Evolutionary conservation across 2,888 invertebrate species (phyloP).

Genomic region (Mythimna albipuncta): DNA sequence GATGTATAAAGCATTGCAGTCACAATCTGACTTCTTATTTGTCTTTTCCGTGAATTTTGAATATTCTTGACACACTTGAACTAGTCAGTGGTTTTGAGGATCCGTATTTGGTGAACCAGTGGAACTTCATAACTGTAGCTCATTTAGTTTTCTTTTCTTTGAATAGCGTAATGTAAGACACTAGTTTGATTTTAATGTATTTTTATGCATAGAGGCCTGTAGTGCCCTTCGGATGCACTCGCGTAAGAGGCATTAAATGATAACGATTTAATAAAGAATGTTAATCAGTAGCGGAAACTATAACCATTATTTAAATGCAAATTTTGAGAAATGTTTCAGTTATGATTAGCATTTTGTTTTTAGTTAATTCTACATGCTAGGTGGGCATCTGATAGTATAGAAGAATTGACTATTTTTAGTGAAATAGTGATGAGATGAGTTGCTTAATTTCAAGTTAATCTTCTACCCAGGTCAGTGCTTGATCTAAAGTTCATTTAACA

Average conservation of each 20-base stretch:
- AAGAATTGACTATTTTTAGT: slow-evolving; percentile 52
- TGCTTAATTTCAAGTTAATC: slow-evolving; percentile 38
- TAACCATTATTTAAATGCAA: slow-evolving; percentile 46
- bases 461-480: slow-evolving; percentile 30
- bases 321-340: slow-evolving; percentile 66
- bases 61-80: slow-evolving; percentile 74
- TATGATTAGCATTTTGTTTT: slow-evolving; percentile 78
- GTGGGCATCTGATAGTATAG: slow-evolving; percentile 69
- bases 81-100: slow-evolving; percentile 86
- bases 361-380: slow-evolving; percentile 75
- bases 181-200: slow-evolving; percentile 75
- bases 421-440: slow-evolving; percentile 13
- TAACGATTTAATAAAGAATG: slow-evolving; percentile 66
- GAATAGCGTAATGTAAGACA: slow-evolving; percentile 70
- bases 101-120: slow-evolving; percentile 75
- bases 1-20: slow-evolving; percentile 63
- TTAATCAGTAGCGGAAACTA: slow-evolving; percentile 74
- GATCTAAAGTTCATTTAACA: slow-evolving; percentile 13
- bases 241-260: slow-evolving; percentile 76
- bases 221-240: slow-evolving; percentile 51
- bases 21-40: slow-evolving; percentile 47
- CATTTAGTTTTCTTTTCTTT: slow-evolving; percentile 76
- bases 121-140: slow-evolving; percentile 79
- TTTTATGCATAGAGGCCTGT: slow-evolving; percentile 55
- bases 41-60: slow-evolving; percentile 57